Conservation (phyloP, 1,140 invertebrate genomes). For the Campoletis sonorensis region DNA sequence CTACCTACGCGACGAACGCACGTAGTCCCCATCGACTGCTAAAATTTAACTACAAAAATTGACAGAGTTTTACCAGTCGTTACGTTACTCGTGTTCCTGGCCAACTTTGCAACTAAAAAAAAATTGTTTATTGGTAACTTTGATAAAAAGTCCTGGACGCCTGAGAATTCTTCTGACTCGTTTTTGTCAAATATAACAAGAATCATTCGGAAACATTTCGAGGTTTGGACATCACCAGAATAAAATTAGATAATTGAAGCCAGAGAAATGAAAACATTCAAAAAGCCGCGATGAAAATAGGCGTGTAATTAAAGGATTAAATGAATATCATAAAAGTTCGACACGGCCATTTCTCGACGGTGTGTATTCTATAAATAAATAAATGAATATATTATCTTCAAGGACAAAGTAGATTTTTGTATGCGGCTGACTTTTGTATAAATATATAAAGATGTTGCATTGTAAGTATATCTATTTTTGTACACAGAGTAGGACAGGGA, state of each 20-base stretch:
- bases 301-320: too few relatives aligned
- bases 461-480: neutral
- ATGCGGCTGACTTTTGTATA: neutral
- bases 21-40: neutral
- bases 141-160: too few relatives aligned
- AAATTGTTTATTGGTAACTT: too few relatives aligned
- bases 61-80: neutral
- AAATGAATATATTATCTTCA: neutral
- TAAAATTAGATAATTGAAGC: too few relatives aligned
- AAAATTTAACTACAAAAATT: slow-evolving; percentile 29
- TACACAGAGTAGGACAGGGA: neutral
- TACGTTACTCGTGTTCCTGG: neutral
- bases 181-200: too few relatives aligned
- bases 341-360: neutral
- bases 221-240: too few relatives aligned
- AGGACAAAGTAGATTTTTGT: neutral
- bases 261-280: too few relatives aligned
- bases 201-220: too few relatives aligned
- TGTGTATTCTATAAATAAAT: too few relatives aligned
- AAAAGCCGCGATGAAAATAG: too few relatives aligned
- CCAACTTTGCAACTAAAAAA: too few relatives aligned
- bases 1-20: neutral
- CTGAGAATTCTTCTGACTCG: too few relatives aligned
- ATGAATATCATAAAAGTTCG: neutral
- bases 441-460: neutral